A percentile compares a stretch with the other conserved stretches of the same genome.
phyloP scores from a whole-genome alignment of 2,797 vertebrate species.

The Cossypha niveicapilla region DNA sequence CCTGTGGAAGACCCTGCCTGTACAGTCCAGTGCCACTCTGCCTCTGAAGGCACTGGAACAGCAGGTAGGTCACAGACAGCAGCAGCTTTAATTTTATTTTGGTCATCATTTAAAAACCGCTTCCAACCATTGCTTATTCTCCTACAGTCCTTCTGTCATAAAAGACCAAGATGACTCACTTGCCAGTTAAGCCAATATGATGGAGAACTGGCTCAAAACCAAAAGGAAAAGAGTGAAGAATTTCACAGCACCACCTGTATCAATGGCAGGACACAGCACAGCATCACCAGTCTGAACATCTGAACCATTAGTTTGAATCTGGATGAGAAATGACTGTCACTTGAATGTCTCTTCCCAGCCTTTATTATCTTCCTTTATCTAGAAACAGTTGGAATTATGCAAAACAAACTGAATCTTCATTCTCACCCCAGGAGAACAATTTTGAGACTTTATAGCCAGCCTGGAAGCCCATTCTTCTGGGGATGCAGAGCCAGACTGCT shows the following conservation, averaged over 20 bases:
- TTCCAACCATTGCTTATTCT: neutral
- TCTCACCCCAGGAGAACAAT: neutral
- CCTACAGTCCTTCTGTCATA: neutral
- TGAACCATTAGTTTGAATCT: neutral
- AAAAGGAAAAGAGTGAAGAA: neutral
- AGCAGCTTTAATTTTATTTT: neutral
- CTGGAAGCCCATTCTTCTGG: neutral
- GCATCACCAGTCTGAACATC: neutral
- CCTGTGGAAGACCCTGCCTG: neutral
- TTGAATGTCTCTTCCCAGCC: neutral
- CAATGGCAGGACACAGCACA: neutral
- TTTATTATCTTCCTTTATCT: neutral
- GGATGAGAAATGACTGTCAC: neutral
- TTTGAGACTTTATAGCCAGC: neutral
- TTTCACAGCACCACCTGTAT: neutral
- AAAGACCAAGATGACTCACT: neutral
- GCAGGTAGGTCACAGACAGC: neutral
- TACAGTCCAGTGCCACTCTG: neutral
- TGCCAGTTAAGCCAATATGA: neutral
- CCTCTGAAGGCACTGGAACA: neutral
- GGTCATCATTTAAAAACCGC: neutral
- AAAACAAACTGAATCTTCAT: neutral
- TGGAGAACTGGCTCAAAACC: neutral
- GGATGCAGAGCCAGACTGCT: neutral
- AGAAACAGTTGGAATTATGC: neutral